Evolutionary conservation across 2,113 vertebrate genomes (phyloP).

Genomic region (Menidia beryllina): DNA sequence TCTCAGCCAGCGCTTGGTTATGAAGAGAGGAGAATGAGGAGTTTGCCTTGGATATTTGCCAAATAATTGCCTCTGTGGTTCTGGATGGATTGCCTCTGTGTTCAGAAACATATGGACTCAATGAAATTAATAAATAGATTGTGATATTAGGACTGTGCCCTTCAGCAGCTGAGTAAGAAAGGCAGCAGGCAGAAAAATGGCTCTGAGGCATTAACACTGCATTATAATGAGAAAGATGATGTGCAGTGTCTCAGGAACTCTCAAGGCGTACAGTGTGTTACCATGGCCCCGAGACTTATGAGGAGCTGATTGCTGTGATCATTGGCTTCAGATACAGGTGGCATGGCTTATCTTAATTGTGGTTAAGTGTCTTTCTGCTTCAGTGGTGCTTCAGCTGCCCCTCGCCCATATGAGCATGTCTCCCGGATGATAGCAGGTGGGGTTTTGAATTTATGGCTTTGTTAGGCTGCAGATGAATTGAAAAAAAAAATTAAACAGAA

Average conservation of each 20-base stretch:
- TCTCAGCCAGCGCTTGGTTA: constrained; percentile 64
- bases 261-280: constrained; percentile 22
- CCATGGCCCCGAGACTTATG: constrained; percentile 12
- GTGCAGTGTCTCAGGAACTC: constrained; percentile 42
- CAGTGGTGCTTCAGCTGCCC: neutral
- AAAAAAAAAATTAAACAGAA: neutral
- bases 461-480: constrained; percentile 13
- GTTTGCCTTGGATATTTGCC: constrained; percentile 65
- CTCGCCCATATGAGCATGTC: neutral
- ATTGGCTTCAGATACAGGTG: constrained; percentile 10
- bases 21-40: constrained; percentile 70
- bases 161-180: constrained; percentile 52
- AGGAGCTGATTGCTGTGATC: constrained; percentile 49
- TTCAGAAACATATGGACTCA: constrained; percentile 69
- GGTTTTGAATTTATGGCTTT: neutral
- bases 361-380: constrained; percentile 45
- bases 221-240: constrained; percentile 67
- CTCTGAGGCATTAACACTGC: constrained; percentile 62
- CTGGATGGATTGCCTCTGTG: constrained; percentile 67
- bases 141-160: constrained; percentile 65
- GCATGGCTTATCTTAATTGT: constrained; percentile 27
- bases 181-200: constrained; percentile 47
- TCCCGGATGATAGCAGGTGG: neutral
- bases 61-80: constrained; percentile 62
- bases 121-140: constrained; percentile 77